These are phyloP conservation scores for Campylorhamphus procurvoides DNA, from an alignment of 2,113 vertebrate species.

Conservation along the genomic window DNA sequence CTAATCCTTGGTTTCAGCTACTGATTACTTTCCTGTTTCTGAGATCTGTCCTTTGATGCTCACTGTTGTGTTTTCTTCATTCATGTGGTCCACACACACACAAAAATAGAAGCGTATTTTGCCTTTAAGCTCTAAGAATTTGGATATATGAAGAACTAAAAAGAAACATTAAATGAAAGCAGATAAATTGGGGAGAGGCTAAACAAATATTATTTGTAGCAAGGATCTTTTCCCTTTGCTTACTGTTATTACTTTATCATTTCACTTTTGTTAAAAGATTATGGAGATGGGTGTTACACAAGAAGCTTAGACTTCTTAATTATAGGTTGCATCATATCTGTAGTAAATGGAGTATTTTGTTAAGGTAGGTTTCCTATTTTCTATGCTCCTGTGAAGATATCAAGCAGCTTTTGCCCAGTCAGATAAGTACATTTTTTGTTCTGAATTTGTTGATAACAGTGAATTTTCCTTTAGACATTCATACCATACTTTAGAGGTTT, in stretches of 20 bases:
- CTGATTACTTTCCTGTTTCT: neutral
- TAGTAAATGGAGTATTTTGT: neutral
- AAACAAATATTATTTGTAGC: neutral
- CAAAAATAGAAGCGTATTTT: neutral
- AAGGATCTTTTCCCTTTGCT: neutral
- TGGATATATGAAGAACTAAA: neutral
- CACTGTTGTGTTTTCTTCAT: neutral
- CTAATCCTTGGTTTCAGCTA: neutral
- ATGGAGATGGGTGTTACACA: neutral
- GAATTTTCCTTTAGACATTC: neutral
- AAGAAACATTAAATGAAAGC: neutral
- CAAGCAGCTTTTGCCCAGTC: neutral
- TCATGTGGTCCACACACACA: fast-evolving
- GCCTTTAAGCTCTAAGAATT: neutral
- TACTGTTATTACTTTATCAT: neutral
- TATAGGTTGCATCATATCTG: neutral
- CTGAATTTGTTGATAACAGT: neutral
- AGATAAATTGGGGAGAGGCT: neutral
- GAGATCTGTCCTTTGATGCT: neutral
- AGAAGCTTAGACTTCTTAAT: neutral
- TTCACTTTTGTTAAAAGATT: neutral
- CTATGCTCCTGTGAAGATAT: neutral
- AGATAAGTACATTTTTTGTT: neutral
- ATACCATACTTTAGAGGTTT: neutral
- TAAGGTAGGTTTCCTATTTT: neutral